These are phyloP conservation scores for Tribolium freemani DNA, from an alignment of 2,888 invertebrate genomes.

Conservation along the genomic window DNA sequence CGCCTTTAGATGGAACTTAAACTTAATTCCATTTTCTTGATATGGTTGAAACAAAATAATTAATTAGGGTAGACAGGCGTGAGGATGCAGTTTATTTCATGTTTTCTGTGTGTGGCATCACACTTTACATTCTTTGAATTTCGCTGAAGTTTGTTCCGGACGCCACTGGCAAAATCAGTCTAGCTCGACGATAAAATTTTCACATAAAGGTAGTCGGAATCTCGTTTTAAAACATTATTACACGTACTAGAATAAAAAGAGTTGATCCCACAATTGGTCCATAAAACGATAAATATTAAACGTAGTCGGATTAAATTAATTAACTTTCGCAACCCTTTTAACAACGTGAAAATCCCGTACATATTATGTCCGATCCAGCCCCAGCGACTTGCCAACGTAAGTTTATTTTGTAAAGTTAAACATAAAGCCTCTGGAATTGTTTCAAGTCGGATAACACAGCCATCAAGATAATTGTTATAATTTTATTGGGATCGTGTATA, in stretches of 20 bases:
- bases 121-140: no score
- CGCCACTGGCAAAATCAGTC: no score
- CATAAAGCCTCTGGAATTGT: slow-evolving; percentile 17
- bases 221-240: neutral
- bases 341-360: slow-evolving; percentile 4
- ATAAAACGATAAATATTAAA: slow-evolving; percentile 20
- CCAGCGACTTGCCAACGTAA: slow-evolving; percentile 9
- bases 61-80: no score
- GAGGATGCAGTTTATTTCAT: no score
- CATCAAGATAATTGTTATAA: slow-evolving; percentile 41
- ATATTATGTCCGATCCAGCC: slow-evolving; percentile 23
- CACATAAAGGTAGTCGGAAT: neutral
- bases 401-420: slow-evolving; percentile 34
- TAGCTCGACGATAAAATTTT: neutral
- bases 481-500: slow-evolving; percentile 42
- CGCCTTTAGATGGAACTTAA: no score
- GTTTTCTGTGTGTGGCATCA: no score
- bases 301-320: slow-evolving; percentile 32
- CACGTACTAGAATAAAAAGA: neutral
- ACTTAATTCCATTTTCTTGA: no score
- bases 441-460: slow-evolving; percentile 28
- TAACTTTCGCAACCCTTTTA: slow-evolving; percentile 15
- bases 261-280: neutral
- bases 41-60: no score
- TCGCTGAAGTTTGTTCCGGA: no score